Percentiles rank a stretch among this genome's conserved stretches.
phyloP scores from a whole-genome alignment of 2,113 vertebrate genomes.

The Albula glossodonta region DNA sequence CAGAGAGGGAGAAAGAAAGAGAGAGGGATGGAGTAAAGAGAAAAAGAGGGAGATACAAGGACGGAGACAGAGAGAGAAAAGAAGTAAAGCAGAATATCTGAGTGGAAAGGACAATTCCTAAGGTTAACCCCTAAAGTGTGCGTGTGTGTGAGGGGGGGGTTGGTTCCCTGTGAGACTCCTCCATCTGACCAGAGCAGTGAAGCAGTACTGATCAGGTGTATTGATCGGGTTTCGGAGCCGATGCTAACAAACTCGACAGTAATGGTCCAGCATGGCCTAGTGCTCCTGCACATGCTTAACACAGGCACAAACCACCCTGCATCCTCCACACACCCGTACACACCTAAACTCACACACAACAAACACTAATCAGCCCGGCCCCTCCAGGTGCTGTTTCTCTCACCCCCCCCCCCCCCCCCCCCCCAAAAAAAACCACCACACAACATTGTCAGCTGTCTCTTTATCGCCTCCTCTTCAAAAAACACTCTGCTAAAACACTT shows the following conservation, averaged over 20 bases:
- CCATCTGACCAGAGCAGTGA: not conserved
- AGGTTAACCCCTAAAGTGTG: not conserved
- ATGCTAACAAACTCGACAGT: not conserved
- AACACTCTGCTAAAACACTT: conserved; percentile 22
- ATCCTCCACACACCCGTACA: not conserved
- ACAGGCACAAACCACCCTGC: not conserved
- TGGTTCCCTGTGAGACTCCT: too few species aligned
- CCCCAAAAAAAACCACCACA: not conserved
- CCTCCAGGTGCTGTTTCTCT: not conserved
- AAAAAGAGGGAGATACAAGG: not conserved
- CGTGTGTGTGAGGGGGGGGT: too few species aligned
- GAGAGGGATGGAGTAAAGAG: not conserved
- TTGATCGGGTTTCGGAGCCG: not conserved
- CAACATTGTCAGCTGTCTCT: conserved; percentile 2
- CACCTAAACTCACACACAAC: not conserved
- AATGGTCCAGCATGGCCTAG: too few species aligned
- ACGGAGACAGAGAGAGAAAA: not conserved
- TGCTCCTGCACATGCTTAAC: too few species aligned
- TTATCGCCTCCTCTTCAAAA: conserved; percentile 16
- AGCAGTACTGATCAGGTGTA: not conserved
- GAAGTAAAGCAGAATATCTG: not conserved
- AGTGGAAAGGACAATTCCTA: not conserved
- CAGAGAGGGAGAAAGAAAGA: not conserved
- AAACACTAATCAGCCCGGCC: not conserved
- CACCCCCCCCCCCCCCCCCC: too few species aligned